Evolutionary conservation across 92 coral and sea anemone species (phyloP).

Genomic region (Palythoa caribaeorum): DNA sequence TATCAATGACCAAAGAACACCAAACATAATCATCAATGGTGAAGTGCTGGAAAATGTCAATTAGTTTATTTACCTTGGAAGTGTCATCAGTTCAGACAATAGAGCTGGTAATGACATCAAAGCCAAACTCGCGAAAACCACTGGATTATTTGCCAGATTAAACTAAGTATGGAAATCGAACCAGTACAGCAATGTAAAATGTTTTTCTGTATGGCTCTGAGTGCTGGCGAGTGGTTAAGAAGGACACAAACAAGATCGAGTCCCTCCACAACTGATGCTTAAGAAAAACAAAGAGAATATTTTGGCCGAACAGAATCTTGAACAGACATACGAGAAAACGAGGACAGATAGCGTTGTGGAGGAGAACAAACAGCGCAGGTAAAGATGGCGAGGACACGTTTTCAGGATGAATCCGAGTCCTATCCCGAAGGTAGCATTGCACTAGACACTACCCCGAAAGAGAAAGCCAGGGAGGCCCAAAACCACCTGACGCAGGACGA

Average conservation of each 20-base stretch:
- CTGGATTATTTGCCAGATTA: neutral
- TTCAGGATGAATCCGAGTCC: neutral
- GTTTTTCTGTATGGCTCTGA: neutral
- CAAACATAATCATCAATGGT: neutral
- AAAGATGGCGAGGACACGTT: neutral
- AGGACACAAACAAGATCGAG: neutral
- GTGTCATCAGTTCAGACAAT: conserved; percentile 27
- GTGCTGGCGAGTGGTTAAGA: neutral
- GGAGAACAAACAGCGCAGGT: neutral
- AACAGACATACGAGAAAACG: neutral
- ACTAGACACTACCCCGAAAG: neutral
- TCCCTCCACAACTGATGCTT: neutral
- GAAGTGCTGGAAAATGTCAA: conserved; percentile 1
- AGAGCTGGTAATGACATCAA: conserved; percentile 36
- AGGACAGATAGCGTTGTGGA: neutral
- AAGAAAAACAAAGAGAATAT: neutral
- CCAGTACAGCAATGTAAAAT: neutral
- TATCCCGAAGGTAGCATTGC: neutral
- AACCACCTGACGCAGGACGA: neutral
- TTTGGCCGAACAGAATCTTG: neutral
- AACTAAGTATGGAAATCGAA: neutral
- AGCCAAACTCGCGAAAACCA: conserved; percentile 15
- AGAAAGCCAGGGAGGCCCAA: neutral
- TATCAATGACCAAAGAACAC: neutral
- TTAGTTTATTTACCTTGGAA: neutral